Evolutionary conservation across 2,113 vertebrate genomes (phyloP), one percentile per base, ranked within the genome.

Genomic region (Natator depressus): DNA sequence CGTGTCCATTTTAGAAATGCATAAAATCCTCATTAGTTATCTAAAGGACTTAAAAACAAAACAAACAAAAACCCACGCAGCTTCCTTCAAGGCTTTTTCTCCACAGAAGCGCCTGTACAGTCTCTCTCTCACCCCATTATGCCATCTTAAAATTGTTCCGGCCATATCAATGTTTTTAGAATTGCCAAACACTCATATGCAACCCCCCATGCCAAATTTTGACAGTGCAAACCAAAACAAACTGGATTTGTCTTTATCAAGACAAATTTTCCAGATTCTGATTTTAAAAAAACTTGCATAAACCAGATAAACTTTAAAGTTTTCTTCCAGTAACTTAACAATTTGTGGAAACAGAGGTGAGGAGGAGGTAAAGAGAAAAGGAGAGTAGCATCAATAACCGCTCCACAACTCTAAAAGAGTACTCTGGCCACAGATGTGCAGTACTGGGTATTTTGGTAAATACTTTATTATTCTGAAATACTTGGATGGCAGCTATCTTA

Each of bases 401-500:
- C 0, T 4, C 20, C 54, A 46, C 42, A 87, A 65, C 91, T 46
- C 42, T n/a, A 80, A 96, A 65, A n/a, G 8, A 1, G 19, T 72
- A 72, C 35, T 65, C 82, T 27, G 90, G 82, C 81, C 0, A 0
- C 69, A 76, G 53, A 49, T 51, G 31, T 87, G 79, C 79, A 91
- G 50, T 6, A 3, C 42, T 42, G 25, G 80, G 62, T 80, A 82
- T 83, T 94, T 53, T 0, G 0, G 86, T 59, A 89, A 89, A 69
- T 87, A 90, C 57, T 88, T 93, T 50, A 89, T 96, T 59, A 27
- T 69, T 76, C 47, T 69, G 79, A 91, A 94, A 81, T n/a, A 89
- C 93, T 42, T 46, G 85, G 94, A 92, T 55, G 84, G 79, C 31
- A 91, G 79, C 84, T 85, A 91, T 78, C 38, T 93, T 91, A 92